Percentiles rank a stretch among this genome's conserved stretches.
Evolutionary conservation across 2,113 vertebrate genomes (phyloP).

Genomic region (Coptodon rendalli): DNA sequence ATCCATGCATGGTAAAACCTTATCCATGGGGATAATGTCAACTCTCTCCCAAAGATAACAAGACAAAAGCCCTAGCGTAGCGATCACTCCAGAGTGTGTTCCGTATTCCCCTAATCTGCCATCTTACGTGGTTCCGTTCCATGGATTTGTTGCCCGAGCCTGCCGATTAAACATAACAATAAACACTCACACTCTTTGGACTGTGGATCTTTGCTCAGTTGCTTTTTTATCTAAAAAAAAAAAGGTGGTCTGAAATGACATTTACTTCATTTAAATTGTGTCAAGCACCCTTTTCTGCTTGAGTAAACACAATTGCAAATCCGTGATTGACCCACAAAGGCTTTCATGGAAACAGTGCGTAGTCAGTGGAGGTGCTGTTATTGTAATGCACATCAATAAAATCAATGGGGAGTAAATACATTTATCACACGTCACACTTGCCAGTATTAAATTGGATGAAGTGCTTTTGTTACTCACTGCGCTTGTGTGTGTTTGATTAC

Average conservation of each 20-base stretch:
- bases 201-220: not conserved
- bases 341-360: not conserved
- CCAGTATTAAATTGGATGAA: not conserved
- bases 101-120: conserved; percentile 61
- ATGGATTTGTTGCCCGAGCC: conserved; percentile 38
- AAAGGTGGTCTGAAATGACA: not conserved
- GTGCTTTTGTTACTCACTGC: not conserved
- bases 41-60: conserved; percentile 63
- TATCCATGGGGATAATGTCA: conserved; percentile 68
- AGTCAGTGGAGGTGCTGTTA: not conserved
- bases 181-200: not conserved
- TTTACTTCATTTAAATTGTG: conserved; percentile 1
- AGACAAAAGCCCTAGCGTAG: conserved; percentile 52
- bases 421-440: not conserved
- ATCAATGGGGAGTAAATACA: not conserved
- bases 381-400: not conserved
- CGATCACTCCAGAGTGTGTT: conserved; percentile 41
- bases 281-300: not conserved
- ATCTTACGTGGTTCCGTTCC: conserved; percentile 50
- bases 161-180: conserved; percentile 20
- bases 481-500: not conserved
- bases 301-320: not conserved
- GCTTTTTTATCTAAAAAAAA: not conserved
- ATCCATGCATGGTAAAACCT: conserved; percentile 67
- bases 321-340: not conserved